Evolutionary conservation across 2,113 vertebrate genomes (phyloP).

Genomic region (Dasyprocta punctata): DNA sequence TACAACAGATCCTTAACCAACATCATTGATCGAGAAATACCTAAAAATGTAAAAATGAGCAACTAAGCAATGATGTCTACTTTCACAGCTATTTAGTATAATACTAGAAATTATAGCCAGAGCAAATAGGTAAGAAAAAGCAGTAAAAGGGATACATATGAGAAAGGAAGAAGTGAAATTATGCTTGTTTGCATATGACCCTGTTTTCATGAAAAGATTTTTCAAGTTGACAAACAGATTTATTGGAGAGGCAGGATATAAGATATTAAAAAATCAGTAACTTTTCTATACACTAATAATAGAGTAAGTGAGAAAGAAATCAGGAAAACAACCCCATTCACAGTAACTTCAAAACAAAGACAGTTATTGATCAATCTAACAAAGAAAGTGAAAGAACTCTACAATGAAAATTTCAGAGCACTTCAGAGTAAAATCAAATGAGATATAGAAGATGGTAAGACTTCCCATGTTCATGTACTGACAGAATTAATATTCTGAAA

Average conservation of each 20-base stretch:
- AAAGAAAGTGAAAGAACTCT: neutral
- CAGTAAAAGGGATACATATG: neutral
- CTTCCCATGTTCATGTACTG: neutral
- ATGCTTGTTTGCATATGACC: neutral
- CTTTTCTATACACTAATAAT: neutral
- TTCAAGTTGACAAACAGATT: neutral
- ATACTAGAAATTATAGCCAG: neutral
- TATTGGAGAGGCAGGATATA: neutral
- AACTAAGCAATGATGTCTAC: neutral
- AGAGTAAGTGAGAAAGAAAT: neutral
- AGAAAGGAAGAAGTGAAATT: neutral
- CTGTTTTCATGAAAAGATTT: neutral
- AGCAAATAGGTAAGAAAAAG: neutral
- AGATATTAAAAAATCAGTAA: neutral
- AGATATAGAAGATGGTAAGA: neutral
- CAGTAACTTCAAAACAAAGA: neutral
- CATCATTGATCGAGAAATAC: neutral
- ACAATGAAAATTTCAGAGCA: neutral
- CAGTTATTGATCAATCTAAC: neutral
- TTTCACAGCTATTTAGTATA: neutral
- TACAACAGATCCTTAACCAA: neutral
- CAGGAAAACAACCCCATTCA: neutral
- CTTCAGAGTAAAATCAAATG: neutral
- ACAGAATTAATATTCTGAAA: neutral
- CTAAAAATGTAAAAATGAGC: neutral